These are phyloP conservation scores for Calidris pugnax DNA, from an alignment of 2,113 vertebrate species.

Conservation along the genomic window DNA sequence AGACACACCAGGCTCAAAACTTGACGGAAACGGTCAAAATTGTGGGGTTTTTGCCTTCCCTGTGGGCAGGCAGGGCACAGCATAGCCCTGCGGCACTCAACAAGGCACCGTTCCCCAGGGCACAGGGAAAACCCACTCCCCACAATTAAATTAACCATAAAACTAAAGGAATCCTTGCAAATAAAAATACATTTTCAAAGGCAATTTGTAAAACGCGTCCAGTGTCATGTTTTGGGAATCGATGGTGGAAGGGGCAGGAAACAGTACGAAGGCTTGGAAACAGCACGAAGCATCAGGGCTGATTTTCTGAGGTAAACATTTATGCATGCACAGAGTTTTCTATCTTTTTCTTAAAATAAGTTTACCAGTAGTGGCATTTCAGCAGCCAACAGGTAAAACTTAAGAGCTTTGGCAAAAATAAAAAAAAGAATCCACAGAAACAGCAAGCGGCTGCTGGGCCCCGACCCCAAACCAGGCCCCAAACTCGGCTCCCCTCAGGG, in stretches of 20 bases:
- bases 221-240: background rate
- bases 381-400: fast-evolving
- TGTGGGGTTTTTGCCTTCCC: background rate
- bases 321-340: fast-evolving
- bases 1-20: background rate
- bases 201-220: fast-evolving
- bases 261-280: too few relatives aligned
- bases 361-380: background rate
- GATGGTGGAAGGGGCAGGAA: background rate
- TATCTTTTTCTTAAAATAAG: background rate
- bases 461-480: background rate
- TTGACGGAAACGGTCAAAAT: fast-evolving
- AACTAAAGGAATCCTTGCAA: background rate
- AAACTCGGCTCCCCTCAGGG: background rate
- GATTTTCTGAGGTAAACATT: background rate
- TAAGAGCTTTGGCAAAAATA: background rate
- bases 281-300: fast-evolving
- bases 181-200: background rate
- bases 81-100: fast-evolving
- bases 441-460: fast-evolving
- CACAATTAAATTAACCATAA: fast-evolving
- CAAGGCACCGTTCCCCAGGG: background rate
- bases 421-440: background rate
- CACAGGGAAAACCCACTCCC: background rate
- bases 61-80: fast-evolving